Conservation (phyloP, 2,797 vertebrate genomes). For the Chloroceryle inda region DNA sequence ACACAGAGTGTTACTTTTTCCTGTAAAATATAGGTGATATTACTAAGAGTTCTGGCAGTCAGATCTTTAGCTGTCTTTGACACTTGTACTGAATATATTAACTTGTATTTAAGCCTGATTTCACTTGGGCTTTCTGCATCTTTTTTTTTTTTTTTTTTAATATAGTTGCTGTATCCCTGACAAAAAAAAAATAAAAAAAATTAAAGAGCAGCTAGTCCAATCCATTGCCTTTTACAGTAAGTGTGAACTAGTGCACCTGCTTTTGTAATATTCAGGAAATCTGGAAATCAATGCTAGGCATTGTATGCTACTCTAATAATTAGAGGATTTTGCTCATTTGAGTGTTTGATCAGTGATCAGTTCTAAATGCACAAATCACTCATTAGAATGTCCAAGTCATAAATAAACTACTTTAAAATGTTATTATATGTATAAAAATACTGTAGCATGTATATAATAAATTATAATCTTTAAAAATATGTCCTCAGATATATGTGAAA, state of each 20-base stretch:
- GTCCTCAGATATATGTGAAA: neutral
- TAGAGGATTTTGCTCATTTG: constrained; percentile 17
- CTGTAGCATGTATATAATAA: neutral
- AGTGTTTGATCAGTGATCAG: constrained; percentile 17
- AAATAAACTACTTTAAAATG: neutral
- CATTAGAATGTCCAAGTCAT: constrained; percentile 13
- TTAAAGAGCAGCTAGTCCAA: constrained; percentile 18
- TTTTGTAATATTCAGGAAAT: constrained; percentile 49
- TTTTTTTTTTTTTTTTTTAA: neutral
- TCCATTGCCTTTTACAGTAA: constrained; percentile 15
- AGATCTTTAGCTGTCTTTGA: neutral
- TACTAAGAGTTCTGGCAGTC: neutral
- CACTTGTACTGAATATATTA: neutral
- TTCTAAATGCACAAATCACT: constrained; percentile 17
- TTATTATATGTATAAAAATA: neutral
- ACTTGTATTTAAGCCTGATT: constrained; percentile 4
- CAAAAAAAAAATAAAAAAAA: neutral
- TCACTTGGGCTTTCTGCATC: neutral
- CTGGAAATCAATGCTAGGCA: constrained; percentile 10
- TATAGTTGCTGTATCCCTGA: neutral
- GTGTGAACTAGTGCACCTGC: neutral
- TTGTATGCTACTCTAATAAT: neutral
- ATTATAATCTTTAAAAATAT: neutral
- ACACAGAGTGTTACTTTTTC: neutral
- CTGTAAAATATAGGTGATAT: neutral